Base-by-base conservation (phyloP, 1,140 invertebrate genomes). In the Diachasmimorpha longicaudata region DNA sequence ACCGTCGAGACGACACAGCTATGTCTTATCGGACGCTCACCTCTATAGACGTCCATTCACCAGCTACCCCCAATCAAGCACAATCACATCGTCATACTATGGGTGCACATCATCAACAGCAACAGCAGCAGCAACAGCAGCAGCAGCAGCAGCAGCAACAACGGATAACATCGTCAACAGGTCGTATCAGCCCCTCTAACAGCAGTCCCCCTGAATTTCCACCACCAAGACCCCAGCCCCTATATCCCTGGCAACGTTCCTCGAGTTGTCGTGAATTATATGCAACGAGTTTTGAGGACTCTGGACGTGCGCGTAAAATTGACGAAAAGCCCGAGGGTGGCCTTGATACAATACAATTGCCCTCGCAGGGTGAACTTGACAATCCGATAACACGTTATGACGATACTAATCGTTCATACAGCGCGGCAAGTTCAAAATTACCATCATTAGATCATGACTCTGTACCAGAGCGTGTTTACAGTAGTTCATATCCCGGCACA, bases 401-500 rank as follows among this genome's bases (percentile, higher is more conserved):
- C 83, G 94, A 94, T 81, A 92, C 91, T 55, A 91, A 93, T 80
- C 90, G 90, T 58, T 91, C 91, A 44, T 93, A 93, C 81, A 91
- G 89, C 77, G 88, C 89, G 14, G 88, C 87, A 70, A 89, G 87
- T 72, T 91, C 91, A 14, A 90, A 91, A 72, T 83, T 91, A 75
- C 90, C 89, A 75, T 92, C 92, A 39, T 83, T 93, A 72, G 92
- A 93, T 80, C 91, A 92, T 75, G 91, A 92, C 81, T 89, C 89
- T 68, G 89, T 92, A 66, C 85, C 89, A n/a, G 90, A 91, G 58
- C 93, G 93, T 79, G 92, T 95, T 0, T 96, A 95, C 86, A 95
- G 94, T 36, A 95, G 94, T 78, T 95, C 94, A 82, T 96, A 95
- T 86, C 95, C 95, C 9, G 95, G 95, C 37, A 95, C 93, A 14